Conservation (phyloP, 2,113 vertebrate species). For the Theristicus caerulescens region DNA sequence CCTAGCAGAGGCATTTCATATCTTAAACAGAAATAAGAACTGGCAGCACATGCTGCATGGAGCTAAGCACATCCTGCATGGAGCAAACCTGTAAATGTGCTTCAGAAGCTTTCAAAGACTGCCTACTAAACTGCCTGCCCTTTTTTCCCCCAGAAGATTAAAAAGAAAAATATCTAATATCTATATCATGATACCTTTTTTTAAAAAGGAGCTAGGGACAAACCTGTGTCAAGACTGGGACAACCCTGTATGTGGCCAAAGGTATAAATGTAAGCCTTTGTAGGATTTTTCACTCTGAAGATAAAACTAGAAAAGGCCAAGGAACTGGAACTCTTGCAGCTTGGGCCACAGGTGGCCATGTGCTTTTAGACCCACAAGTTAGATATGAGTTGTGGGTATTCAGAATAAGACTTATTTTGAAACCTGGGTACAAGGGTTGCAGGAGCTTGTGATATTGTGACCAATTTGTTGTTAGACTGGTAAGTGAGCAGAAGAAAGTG, state of each 20-base stretch:
- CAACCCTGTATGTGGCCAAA: rapidly evolving
- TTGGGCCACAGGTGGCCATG: not conserved
- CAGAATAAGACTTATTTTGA: not conserved
- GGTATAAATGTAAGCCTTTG: rapidly evolving
- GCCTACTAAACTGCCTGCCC: not conserved
- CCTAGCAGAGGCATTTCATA: not conserved
- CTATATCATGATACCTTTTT: not conserved
- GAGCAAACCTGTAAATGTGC: not conserved
- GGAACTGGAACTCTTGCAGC: not conserved
- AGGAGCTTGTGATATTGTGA: not conserved
- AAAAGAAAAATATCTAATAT: not conserved
- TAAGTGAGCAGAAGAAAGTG: not conserved
- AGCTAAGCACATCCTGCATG: not conserved
- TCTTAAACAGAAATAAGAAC: not conserved
- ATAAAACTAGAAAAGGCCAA: not conserved
- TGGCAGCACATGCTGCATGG: not conserved
- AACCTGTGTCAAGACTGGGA: not conserved
- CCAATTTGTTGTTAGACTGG: not conserved
- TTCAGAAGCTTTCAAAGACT: not conserved
- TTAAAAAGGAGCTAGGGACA: not conserved
- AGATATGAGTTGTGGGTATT: not conserved
- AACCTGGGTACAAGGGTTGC: not conserved
- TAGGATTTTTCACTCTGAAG: not conserved
- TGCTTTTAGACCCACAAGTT: not conserved
- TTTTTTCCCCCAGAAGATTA: not conserved